Base-by-base conservation (phyloP, 1,140 invertebrate genomes). In the Trypoxylus dichotomus region DNA sequence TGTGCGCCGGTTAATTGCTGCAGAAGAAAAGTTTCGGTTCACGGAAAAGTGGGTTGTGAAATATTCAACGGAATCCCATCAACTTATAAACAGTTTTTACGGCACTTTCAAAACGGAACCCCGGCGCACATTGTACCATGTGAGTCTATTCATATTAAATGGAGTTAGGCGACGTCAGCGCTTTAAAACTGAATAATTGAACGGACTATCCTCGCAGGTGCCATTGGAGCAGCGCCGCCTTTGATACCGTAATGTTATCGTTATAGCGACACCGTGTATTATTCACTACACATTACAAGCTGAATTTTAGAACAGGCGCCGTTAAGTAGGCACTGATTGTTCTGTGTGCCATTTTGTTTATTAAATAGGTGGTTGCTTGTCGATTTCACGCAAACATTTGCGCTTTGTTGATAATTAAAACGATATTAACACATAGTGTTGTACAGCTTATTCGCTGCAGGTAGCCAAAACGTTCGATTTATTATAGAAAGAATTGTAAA, bases 111-210 rank as follows among this genome's bases (percentile, higher is more conserved):
- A 82, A 82, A 77, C 80, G 80, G 79, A 75, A 74, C 72, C 32
- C 60, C 60, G 24, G 75, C 80, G 81, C 79, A 79, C 80, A 78
- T 79, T 80, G 78, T 76, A 78, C 76, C 80, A 78, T 81, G 82
- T 76, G 81, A 81, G 81, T 82, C 83, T 81, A 84, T 84, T 83
- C 83, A 84, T 84, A 83, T 84, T 84, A 84, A 84, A 84, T 84
- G 82, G 81, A 82, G 81, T 83, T 81, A 79, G 81, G 78, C 79
- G 79, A 81, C 79, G 82, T 81, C 83, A 83, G 80, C 83, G 83
- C 83, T 84, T 83, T 82, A 80, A 79, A 79, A 76, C 43, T 84
- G 80, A 82, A 84, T 84, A 81, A 83, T 84, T 84, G 80, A 84
- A 78, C 43, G 81, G 80, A 81, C 72, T 83, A 83, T 83, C 80